Conservation (phyloP, 2,113 vertebrate species). For the Nothobranchius furzeri region DNA sequence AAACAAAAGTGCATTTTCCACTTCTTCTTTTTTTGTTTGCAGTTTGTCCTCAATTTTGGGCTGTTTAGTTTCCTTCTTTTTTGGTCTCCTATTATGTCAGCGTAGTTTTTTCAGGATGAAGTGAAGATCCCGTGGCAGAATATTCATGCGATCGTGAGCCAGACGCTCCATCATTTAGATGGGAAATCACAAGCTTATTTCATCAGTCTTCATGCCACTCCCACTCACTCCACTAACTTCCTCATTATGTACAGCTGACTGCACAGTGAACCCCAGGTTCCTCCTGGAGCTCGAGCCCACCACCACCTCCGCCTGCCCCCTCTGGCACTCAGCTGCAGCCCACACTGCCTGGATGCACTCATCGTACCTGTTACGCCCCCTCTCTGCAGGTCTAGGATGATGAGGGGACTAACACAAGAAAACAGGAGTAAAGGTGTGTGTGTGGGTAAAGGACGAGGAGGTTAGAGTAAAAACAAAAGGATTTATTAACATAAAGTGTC, state of each 20-base stretch:
- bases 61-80: too few species aligned
- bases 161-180: slow-evolving; percentile 19
- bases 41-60: too few species aligned
- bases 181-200: slow-evolving; percentile 43
- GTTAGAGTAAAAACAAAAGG: too few species aligned
- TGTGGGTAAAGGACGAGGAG: too few species aligned
- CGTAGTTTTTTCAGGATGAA: slow-evolving; percentile 13
- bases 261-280: slow-evolving; percentile 56
- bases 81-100: too few species aligned
- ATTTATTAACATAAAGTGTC: too few species aligned
- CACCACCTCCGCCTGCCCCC: slow-evolving; percentile 26
- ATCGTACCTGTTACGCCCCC: too few species aligned
- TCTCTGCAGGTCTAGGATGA: too few species aligned
- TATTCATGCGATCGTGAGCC: slow-evolving; percentile 23
- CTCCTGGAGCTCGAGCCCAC: slow-evolving; percentile 27
- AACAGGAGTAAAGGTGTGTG: too few species aligned
- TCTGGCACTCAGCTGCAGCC: slow-evolving; percentile 14
- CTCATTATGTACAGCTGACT: slow-evolving; percentile 55
- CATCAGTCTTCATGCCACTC: slow-evolving; percentile 26
- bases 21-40: too few species aligned
- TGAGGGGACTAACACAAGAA: too few species aligned
- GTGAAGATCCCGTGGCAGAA: slow-evolving; percentile 20
- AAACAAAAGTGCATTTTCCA: too few species aligned
- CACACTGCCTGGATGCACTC: neutral
- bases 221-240: slow-evolving; percentile 11